Base-by-base conservation (phyloP, 2,797 vertebrate species). In the Borostomias antarcticus region DNA sequence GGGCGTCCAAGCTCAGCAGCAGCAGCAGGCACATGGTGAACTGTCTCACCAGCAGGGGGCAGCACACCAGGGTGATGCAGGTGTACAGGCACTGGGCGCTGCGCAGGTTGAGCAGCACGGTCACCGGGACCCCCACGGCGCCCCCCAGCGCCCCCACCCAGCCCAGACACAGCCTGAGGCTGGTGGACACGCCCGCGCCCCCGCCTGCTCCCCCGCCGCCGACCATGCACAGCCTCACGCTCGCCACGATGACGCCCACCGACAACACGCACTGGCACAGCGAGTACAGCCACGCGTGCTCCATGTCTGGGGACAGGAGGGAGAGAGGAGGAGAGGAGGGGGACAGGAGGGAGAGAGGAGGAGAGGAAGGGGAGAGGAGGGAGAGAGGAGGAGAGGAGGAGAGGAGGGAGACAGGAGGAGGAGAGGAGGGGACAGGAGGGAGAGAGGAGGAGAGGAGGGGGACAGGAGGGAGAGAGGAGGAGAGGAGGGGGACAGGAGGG, bases 11-110 rank as follows among this genome's bases (percentile, higher is more conserved):
- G 1, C 87, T 89, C 3, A 94, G 86, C 56, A 93, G 82, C 69
- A 94, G 81, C 40, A 93, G 58, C 69, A 94, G 87, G 64, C 89
- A 89, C 80, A 94, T 83, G 17, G 89, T 93, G 72, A 94, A 94
- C 81, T 94, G 92, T 26, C 86, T 89, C 64, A 92, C 86, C 76
- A 94, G 81, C 65, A 94, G 68, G 3, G 92, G 92, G 71, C 88
- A 89, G 56, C 92, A 93, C 47, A 93, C 87, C 58, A 94, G 65
- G 11, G 89, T 89, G 17, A 94, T 88, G 62, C 92, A 94, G 1
- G 87, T 92, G 85, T 94, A 94, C 62, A 94, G 83, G 70, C 92
- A 93, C 69, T 91, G 88, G 1, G 80, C 72, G 2, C 73, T 88
- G 26, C 87, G 85, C 78, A 92, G 80, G 86, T 91, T 93, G 35